Evolutionary conservation across 2,113 vertebrate genomes (phyloP), one percentile per base, ranked within the genome.

Genomic region (Acanthochromis polyacanthus): DNA sequence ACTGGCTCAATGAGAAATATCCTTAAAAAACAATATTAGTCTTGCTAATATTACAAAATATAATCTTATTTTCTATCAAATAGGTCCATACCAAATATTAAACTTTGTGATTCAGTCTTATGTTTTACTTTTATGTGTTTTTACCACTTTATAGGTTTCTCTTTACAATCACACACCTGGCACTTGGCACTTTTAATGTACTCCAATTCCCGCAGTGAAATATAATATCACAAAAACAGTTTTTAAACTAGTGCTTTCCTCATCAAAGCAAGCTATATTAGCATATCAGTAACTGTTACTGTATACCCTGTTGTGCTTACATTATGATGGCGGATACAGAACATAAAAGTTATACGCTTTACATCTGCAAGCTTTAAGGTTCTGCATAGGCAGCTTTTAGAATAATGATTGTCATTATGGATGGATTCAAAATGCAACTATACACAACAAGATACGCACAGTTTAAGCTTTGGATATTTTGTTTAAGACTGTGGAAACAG

Each of bases 1-100:
- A 88, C 85, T 90, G 90, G 91, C 91, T 94, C 89, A 82, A 86
- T 81, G 17, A 75, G 53, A 87, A 88, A 88, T 40, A 74, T 69
- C 52, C 71, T 60, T 46, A 48, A 48, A 65, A 83, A 46, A 65
- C 22, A 38, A 50, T 56, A 73, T 80, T 50, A 71, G 45, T 43
- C 80, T 25, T 28, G 45, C 12, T 57, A 64, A 80, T 77, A 71
- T 80, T 53, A 79, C 22, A 88, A 84, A 87, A 88, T 84, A 78
- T 36, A 72, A 61, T 71, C 23, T 56, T 51, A 20, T 72, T 66
- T 75, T 62, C 16, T 63, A 62, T 84, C 55, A 63, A 74, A 80
- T 61, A 71, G 55, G 71, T 74, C 56, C 32, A 56, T 58, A 53
- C 83, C 12, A 66, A 87, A 80, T 68, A 73, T 45, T 8, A 71